Base-by-base conservation (phyloP, 2,888 invertebrate species). In the Capitulum mitella region DNA sequence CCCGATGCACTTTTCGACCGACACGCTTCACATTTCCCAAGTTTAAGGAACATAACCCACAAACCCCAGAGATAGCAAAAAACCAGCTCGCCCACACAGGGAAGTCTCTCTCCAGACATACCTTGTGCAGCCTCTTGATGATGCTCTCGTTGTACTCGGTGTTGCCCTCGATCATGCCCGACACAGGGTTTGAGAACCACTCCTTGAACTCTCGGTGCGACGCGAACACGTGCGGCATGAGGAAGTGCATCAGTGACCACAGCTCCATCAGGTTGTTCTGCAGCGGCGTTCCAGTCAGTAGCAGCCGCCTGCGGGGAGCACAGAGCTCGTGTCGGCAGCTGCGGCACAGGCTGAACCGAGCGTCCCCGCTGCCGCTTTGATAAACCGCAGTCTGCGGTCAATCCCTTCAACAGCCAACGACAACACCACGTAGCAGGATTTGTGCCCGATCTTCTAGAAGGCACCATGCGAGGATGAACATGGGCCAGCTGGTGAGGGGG, bases 101-200 rank as follows among this genome's bases (percentile, higher is more conserved):
- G n/a, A n/a, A n/a, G n/a, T n/a, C n/a, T n/a, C n/a, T n/a, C n/a
- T n/a, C n/a, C n/a, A n/a, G n/a, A 85, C 86, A 85, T 85, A 93
- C 93, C 91, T 96, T 96, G 85, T 97, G 97, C 82, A 97, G 88
- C 83, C 95, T 89, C 85, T 92, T 91, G 82, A 97, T 94, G 83
- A 97, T 91, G 83, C 90, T 92, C 84, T 95, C 94, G 87, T 95
- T 95, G 86, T 94, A 95, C 85, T 95, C 95, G 81, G 92, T 91
- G 85, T 92, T 93, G 80, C 95, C 95, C 86, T 97, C 96, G 82
- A 96, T 94, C 95, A 97, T 96, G 80, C 94, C 95, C 40, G 95
- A 94, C 82, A 99, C 93, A 74, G 97, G 98, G 87, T 95, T 95
- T 80, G 95, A 94, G 89, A 99, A 99, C 98, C 98, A 98, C 87